Conservation (phyloP, 2,888 invertebrate species). For the Cantharis flavilabris region DNA sequence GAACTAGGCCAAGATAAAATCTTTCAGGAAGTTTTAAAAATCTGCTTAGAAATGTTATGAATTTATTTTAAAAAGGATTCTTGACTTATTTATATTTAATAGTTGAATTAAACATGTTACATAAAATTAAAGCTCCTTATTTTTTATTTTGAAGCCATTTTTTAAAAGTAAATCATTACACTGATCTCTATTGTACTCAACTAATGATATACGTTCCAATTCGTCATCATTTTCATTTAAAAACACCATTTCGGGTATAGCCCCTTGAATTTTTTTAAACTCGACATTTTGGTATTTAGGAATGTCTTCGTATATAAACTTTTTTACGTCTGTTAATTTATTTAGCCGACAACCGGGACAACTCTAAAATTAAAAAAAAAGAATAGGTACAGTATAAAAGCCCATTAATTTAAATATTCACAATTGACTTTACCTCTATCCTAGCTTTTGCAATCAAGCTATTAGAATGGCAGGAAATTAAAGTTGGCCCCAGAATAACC, state of each 20-base stretch:
- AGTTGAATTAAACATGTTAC: not conserved
- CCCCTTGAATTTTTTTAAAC: constrained; percentile 70
- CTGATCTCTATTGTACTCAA: constrained; percentile 62
- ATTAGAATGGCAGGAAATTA: not conserved
- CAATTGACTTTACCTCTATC: not conserved
- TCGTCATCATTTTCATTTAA: constrained; percentile 62
- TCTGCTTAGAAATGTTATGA: no score
- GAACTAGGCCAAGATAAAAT: no score
- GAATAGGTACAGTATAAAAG: not conserved
- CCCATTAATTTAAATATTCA: not conserved
- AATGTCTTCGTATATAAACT: constrained; percentile 71
- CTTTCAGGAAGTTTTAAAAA: no score
- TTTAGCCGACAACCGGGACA: constrained; percentile 72
- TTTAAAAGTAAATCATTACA: constrained; percentile 68
- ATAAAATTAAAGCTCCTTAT: not conserved
- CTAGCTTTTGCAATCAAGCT: not conserved
- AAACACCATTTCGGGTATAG: constrained; percentile 66
- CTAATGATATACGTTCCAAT: constrained; percentile 66
- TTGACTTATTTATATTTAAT: not conserved
- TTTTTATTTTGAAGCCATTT: constrained; percentile 60
- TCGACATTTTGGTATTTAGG: constrained; percentile 64
- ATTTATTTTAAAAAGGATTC: not conserved
- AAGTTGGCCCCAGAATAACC: not conserved
- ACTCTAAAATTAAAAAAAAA: constrained; percentile 58
- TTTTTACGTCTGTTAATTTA: constrained; percentile 67